Evolutionary conservation across 1,140 invertebrate genomes (phyloP), one percentile per base, ranked within the genome.

Genomic region (Rhagoletis pomonella): DNA sequence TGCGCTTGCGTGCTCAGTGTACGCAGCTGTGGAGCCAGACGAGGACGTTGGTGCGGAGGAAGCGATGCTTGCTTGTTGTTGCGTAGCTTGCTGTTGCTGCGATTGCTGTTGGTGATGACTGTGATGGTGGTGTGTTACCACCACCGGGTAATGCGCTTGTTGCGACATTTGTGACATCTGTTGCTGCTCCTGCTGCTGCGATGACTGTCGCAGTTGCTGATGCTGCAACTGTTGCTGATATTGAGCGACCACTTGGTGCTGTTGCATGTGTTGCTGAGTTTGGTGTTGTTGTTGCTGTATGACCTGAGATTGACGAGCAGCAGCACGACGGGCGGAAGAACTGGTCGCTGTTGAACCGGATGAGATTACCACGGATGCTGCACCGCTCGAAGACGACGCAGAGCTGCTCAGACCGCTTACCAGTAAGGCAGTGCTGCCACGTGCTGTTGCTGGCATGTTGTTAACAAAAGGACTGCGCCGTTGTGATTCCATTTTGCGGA

Each of bases 401-500:
- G 14, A 39, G 67, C 58, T 86, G 39, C 19, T 86, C 42, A 59
- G 55, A 89, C 87, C 85, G 87, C 86, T 44, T 88, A 87, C 88
- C 89, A 87, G 88, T 90, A 77, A 90, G 87, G 44, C 87, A 60
- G 89, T 90, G 59, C 90, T 90, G 29, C 86, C 85, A 86, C 91
- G 88, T 39, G 88, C 88, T 19, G 93, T 93, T 67, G 92, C 92
- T n/a, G 95, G 95, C 87, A 96, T 94, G 91, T 96, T 96, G 93
- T 96, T 96, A 42, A 96, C 95, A 92, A 97, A 97, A 19, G 96
- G 96, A 91, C 96, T 96, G 85, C 96, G 94, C 88, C 96, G 94
- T 90, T 96, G 95, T 88, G 95, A 96, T 91, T 97, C 96, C 91
- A 96, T 96, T 93, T 96, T 95, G 87, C 96, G 94, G 94, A 97